phyloP scores from a whole-genome alignment of 2,888 invertebrate species.

The Heliconius charithonia region DNA sequence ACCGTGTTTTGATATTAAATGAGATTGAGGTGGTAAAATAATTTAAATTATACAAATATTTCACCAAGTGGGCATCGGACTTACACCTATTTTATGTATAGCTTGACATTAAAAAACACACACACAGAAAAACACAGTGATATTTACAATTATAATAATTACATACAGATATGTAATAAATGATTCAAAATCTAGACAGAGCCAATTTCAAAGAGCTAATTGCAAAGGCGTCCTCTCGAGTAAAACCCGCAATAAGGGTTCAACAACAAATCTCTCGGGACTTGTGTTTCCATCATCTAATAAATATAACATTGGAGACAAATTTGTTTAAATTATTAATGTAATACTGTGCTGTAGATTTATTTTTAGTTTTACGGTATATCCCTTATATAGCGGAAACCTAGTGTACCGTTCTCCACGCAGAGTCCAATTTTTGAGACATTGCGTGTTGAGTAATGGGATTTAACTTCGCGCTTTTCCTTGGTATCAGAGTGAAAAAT shows the following conservation, averaged over 20 bases:
- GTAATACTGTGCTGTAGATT: neutral
- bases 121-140: no score
- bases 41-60: no score
- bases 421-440: neutral
- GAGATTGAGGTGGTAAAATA: no score
- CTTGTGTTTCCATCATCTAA: conserved; percentile 16
- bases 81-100: no score
- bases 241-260: neutral
- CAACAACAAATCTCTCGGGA: neutral
- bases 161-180: conserved; percentile 10
- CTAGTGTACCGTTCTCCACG: neutral
- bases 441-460: neutral
- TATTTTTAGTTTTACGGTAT: no score
- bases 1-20: no score
- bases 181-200: conserved; percentile 29
- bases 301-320: neutral
- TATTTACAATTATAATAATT: neutral
- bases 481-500: no score
- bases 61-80: no score
- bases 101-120: no score
- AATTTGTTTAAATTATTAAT: neutral
- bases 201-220: conserved; percentile 31
- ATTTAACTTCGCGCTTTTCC: no score
- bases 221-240: conserved; percentile 19
- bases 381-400: no score